Percentiles rank a stretch among this genome's conserved stretches.
These are phyloP conservation scores for Megaceryle torquata DNA, from an alignment of 2,113 vertebrate species.

Conservation along the genomic window DNA sequence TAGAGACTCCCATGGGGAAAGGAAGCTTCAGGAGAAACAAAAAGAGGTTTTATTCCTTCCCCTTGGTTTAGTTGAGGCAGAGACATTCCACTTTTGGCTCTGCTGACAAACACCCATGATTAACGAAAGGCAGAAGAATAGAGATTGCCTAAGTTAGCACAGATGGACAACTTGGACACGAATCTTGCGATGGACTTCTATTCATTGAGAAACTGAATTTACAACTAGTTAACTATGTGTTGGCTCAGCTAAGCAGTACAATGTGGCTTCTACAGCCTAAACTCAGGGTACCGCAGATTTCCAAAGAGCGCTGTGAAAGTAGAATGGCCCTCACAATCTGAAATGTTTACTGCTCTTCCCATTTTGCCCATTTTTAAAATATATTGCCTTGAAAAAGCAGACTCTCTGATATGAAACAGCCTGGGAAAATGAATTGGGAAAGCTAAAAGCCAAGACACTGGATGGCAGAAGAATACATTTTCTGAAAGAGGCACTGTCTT, in stretches of 20 bases:
- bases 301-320: background rate
- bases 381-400: background rate
- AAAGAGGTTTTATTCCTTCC: background rate
- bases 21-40: background rate
- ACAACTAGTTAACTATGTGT: background rate
- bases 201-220: background rate
- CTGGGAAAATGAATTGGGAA: background rate
- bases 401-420: background rate
- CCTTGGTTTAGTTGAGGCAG: background rate
- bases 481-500: background rate
- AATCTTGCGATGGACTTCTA: background rate
- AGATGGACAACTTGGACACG: background rate
- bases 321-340: background rate
- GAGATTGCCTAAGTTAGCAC: background rate
- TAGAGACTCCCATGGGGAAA: background rate
- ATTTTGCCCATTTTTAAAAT: slow-evolving; percentile 12
- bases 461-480: background rate
- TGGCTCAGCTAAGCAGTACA: background rate
- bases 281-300: background rate
- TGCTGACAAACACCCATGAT: background rate
- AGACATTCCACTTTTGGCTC: background rate
- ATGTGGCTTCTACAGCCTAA: background rate
- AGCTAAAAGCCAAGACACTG: background rate
- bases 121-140: background rate
- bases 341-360: background rate